Evolutionary conservation across 2,888 invertebrate species (phyloP), one percentile per base, ranked within the genome.

Genomic region (Camponotus fellah): DNA sequence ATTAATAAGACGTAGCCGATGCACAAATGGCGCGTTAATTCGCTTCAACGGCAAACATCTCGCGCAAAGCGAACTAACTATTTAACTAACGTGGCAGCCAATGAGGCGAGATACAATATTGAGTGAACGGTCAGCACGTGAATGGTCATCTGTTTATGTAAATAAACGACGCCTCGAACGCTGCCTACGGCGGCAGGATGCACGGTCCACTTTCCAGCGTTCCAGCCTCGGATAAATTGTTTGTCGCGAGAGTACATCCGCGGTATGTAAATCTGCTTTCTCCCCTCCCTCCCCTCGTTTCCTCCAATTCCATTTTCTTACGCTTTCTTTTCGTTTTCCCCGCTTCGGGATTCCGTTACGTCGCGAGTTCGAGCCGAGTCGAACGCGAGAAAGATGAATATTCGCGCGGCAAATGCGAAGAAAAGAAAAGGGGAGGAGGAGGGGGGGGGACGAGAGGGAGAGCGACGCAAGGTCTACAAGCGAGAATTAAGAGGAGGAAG

Each of bases 211-310:
- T 81, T 81, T 81, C 64, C 62, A 76, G 37, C 81, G 62, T 74
- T 46, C 49, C 62, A 49, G 21, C 14, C 75, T 62, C 68, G 32
- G n/a, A 81, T 75, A 49, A 49, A 75, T 64, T 64, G 64, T 68
- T 40, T n/a, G 82, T 74, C 85, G 72, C 40, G 43, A 85, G 89
- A 83, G 89, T 88, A 81, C 83, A 74, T 87, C 71, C 74, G 58
- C 85, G 71, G 66, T 65, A 64, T 40, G 75, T 53, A 56, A 60
- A 62, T 79, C 12, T 32, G 32, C 56, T 60, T 53, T 72, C 60
- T 8, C 26, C 72, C 12, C 12, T 40, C 37, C 9, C 8, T 34
- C 12, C 32, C 9, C 26, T 26, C 26, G 26, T 26, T 26, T 4
- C 9, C 40, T 58, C 12, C 37, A 56, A 49, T 71, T 53, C 21